Evolutionary conservation across 2,113 vertebrate genomes (phyloP).

Genomic region (Junco hyemalis): DNA sequence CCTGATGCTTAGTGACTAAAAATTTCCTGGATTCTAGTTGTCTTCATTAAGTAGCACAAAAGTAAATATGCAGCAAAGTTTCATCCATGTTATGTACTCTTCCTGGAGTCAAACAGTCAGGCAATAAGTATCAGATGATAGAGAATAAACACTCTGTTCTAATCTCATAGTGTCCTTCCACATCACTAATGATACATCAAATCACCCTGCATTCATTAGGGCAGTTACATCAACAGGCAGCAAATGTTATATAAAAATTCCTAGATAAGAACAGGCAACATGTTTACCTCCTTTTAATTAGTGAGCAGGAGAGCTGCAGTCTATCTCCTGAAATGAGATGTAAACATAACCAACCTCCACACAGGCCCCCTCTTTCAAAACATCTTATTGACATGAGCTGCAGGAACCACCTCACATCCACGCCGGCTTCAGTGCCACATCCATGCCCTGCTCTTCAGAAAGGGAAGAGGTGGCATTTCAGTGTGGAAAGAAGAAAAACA

Average conservation of each 20-base stretch:
- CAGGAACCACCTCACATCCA: neutral
- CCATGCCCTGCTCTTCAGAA: neutral
- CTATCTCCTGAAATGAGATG: neutral
- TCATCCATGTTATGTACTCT: neutral
- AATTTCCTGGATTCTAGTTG: neutral
- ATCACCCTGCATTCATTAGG: neutral
- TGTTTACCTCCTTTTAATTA: conserved; percentile 48
- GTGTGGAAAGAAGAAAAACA: neutral
- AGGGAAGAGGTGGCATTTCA: neutral
- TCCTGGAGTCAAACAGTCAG: neutral
- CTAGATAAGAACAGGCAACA: neutral
- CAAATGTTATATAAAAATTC: neutral
- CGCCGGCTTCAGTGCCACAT: neutral
- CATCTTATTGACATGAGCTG: neutral
- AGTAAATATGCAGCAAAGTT: neutral
- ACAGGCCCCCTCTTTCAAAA: neutral
- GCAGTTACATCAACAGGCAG: neutral
- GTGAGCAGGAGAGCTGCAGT: neutral
- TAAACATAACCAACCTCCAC: neutral
- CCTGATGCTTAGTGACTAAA: neutral
- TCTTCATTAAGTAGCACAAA: neutral
- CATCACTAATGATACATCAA: neutral
- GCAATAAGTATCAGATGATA: neutral
- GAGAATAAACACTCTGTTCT: neutral
- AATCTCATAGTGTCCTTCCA: neutral